Percentiles rank a stretch among this genome's conserved stretches.
Evolutionary conservation across 2,888 invertebrate species (phyloP).

Genomic region (Matsumyia berberina): DNA sequence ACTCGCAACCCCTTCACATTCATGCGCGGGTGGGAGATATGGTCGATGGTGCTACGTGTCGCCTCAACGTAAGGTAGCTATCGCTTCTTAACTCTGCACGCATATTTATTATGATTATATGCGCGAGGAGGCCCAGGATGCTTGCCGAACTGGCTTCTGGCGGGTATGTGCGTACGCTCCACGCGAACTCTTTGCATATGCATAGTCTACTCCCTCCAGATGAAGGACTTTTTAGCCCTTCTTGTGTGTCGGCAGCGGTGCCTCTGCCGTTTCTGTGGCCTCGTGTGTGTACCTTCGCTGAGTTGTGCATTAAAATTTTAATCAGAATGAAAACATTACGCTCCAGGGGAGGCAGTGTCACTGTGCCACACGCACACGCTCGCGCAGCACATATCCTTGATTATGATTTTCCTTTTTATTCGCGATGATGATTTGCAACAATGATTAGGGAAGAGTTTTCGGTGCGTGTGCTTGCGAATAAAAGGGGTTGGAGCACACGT

Average conservation of each 20-base stretch:
- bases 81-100: constrained; percentile 62
- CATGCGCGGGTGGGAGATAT: neutral
- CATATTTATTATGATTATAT: constrained; percentile 65
- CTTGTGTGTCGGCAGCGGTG: constrained; percentile 20
- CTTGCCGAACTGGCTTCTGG: constrained; percentile 26
- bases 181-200: constrained; percentile 43
- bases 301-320: constrained; percentile 69
- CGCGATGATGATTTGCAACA: constrained; percentile 67
- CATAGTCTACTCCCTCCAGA: neutral
- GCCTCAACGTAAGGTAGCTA: constrained; percentile 39
- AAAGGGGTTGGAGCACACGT: constrained; percentile 47
- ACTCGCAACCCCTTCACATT: constrained; percentile 62
- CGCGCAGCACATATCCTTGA: constrained; percentile 60
- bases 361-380: constrained; percentile 28
- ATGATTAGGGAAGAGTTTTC: constrained; percentile 55
- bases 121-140: constrained; percentile 11
- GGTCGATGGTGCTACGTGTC: constrained; percentile 24
- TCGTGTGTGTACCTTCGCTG: constrained; percentile 16
- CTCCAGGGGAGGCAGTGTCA: constrained; percentile 45
- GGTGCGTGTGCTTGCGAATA: constrained; percentile 4
- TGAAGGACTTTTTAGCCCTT: constrained; percentile 33
- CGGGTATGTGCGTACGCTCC: neutral
- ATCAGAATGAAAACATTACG: constrained; percentile 71
- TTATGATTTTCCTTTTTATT: constrained; percentile 72
- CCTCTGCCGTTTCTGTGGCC: neutral